phyloP scores from a whole-genome alignment of 2,113 vertebrate species.

The Aspidoscelis tigris region DNA sequence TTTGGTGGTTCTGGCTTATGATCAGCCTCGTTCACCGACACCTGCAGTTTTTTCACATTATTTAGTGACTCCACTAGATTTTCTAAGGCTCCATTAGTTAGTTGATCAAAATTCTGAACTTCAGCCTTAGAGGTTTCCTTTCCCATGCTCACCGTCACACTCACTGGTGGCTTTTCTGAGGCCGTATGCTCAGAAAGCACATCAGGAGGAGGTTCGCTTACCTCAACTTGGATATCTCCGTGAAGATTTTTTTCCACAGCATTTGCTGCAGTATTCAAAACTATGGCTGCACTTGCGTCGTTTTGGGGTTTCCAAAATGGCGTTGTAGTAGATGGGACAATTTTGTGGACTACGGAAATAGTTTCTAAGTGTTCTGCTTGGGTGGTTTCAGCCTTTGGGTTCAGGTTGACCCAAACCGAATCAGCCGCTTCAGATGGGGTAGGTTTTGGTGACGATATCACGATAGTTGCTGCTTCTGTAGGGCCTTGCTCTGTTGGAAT shows the following conservation, averaged over 20 bases:
- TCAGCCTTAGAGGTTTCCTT: background rate
- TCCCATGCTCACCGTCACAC: background rate
- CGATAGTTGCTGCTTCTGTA: rapidly evolving
- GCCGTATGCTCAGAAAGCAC: slow-evolving; percentile 12
- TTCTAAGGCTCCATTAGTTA: slow-evolving; percentile 8
- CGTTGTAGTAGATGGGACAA: background rate
- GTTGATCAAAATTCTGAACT: background rate
- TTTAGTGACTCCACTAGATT: slow-evolving; percentile 18
- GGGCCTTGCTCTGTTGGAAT: slow-evolving; percentile 25
- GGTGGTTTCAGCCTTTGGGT: background rate
- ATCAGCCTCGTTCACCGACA: rapidly evolving
- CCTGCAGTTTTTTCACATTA: background rate
- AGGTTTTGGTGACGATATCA: rapidly evolving
- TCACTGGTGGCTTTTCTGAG: background rate
- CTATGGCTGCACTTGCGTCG: slow-evolving; percentile 40
- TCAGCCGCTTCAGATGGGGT: rapidly evolving
- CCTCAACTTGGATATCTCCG: slow-evolving; percentile 35
- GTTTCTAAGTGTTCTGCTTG: background rate
- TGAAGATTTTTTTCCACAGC: background rate
- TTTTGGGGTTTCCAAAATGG: slow-evolving; percentile 6
- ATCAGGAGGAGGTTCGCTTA: slow-evolving; percentile 26
- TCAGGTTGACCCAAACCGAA: background rate
- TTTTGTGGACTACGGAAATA: rapidly evolving
- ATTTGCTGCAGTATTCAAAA: slow-evolving; percentile 13
- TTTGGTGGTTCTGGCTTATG: background rate